Base-by-base conservation (phyloP, 2,113 vertebrate genomes). In the Geococcyx californianus region DNA sequence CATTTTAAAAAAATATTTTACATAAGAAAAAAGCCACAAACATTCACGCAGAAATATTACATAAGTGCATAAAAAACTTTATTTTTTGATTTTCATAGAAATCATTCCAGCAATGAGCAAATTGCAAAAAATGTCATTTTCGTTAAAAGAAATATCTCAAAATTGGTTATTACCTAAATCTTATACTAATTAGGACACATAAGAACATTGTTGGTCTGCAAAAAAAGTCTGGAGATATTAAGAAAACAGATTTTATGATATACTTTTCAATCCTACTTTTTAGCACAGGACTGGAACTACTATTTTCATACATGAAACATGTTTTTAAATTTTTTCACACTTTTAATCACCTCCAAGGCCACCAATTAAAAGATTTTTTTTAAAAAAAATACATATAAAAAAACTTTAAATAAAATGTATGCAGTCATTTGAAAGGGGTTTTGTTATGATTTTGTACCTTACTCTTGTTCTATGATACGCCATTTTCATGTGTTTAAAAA, bases 341-440 rank as follows among this genome's bases (percentile, higher is more conserved):
- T 81, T 84, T 6, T 23, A 59, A 31, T 76, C 13, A n/a, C 17
- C 23, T 49, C 7, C 13, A 33, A 80, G 84, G 42, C 14, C 36
- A 56, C 17, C 7, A 56, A 7, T 36, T n/a, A 33, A 12, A 91
- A 51, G 1, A 11, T 28, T 18, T 7, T 59, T 58, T 55, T 72
- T n/a, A n/a, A n/a, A n/a, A n/a, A 64, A 5, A 73, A 55, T 13
- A 81, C 14, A 63, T 34, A 3, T 6, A 21, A 36, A 79, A 23
- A 60, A 55, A 51, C n/a, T 1, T 11, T 16, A 34, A 18, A 18
- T 44, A 14, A 52, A 17, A 28, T 18, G 2, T 21, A 49, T 38
- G 21, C 13, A 58, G 3, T 42, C 23, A 60, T 13, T 23, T 47
- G 21, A 81, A 55, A 28, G 9, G 2, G 2, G 0, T 18, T 76